Evolutionary conservation across 1,140 invertebrate genomes (phyloP).

Genomic region (Dendroctonus ponderosae): DNA sequence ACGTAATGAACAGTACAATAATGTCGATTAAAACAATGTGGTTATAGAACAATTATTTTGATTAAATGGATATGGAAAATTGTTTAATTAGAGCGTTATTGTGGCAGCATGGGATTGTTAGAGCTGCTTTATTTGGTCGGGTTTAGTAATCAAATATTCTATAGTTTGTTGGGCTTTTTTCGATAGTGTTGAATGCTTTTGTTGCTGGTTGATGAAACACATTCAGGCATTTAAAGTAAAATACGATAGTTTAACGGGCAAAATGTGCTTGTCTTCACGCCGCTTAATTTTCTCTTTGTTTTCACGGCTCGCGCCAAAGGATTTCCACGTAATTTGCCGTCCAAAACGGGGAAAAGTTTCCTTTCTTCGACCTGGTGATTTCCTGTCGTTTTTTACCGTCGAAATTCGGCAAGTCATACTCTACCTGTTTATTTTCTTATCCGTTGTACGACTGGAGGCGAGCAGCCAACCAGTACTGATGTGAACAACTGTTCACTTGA

Average conservation of each 20-base stretch:
- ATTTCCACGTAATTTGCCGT: conserved; percentile 19
- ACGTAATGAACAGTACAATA: no score
- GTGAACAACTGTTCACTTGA: background rate
- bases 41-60: no score
- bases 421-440: conserved; percentile 23
- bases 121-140: no score
- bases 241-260: background rate
- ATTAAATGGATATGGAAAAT: no score
- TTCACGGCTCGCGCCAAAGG: conserved; percentile 2
- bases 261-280: background rate
- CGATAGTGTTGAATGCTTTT: no score
- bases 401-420: conserved; percentile 24
- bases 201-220: no score
- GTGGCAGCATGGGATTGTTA: no score
- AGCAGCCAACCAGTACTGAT: conserved; percentile 19
- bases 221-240: background rate
- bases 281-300: conserved; percentile 1
- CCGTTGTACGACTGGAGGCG: conserved; percentile 7
- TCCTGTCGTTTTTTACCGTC: conserved; percentile 9
- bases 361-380: conserved; percentile 2
- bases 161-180: no score
- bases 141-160: no score
- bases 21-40: no score
- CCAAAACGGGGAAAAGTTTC: conserved; percentile 8
- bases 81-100: no score